Base-by-base conservation (phyloP, 2,888 invertebrate genomes). In the Odontocolon sp. region DNA sequence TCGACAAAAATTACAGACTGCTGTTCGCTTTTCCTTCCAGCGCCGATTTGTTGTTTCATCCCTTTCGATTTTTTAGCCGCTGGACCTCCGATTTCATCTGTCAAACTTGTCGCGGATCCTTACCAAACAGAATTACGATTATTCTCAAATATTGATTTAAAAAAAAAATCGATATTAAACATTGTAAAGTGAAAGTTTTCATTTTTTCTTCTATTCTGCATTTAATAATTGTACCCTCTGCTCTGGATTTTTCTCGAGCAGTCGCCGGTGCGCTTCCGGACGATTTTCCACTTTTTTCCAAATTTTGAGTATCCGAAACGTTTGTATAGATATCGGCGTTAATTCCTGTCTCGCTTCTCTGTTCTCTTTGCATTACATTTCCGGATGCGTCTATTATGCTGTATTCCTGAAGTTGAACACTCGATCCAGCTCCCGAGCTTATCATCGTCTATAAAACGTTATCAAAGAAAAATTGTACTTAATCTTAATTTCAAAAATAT, bases 391-490 rank as follows among this genome's bases (percentile, higher is more conserved):
- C 80, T 61, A 81, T 84, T 54, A 89, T 87, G 31, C 82, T 85
- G 75, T 90, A 90, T 57, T 91, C 87, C 2, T 90, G 87, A 38
- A 91, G 82, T 6, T 87, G 87, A 16, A 91, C 71, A 36, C 86
- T 82, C 9, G 90, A 85, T 9, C 87, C 89, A n/a, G 88, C 81
- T 68, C 88, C 88, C 5, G 84, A 82, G 5, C 84, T 82, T 33
- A 91, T 83, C 72, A 91, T 83, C 18, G 91, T 91, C 84, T 9
- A 93, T 81, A 23, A 91, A 82, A 76, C 91, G 80, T 28, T 2
- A 26, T 23, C 3, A 5, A 16, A 14, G 36, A 50, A 11, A 18
- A 2, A n/a, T 66, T 4, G 36, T 18, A 21, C 38, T n/a, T n/a
- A n/a, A n/a, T n/a, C n/a, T n/a, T n/a, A n/a, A n/a, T n/a, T n/a